phyloP scores from a whole-genome alignment of 2,888 invertebrate genomes.

The Cacoxenus indagator region DNA sequence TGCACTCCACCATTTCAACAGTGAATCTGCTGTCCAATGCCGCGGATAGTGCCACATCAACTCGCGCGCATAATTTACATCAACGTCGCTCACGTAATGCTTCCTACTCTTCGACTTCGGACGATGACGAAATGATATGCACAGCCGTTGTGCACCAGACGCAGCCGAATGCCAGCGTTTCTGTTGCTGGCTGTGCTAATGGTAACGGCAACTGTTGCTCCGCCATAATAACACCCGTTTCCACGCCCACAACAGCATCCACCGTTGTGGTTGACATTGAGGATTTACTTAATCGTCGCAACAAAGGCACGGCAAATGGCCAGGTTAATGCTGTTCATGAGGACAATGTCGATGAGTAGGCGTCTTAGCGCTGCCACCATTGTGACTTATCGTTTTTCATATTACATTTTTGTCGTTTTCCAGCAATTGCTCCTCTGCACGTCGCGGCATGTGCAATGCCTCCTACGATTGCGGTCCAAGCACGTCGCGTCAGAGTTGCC shows the following conservation, averaged over 20 bases:
- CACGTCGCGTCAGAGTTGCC: constrained; percentile 72
- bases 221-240: constrained; percentile 36
- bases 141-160: constrained; percentile 39
- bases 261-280: constrained; percentile 76
- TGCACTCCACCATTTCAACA: constrained; percentile 67
- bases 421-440: constrained; percentile 39
- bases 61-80: constrained; percentile 37
- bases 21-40: constrained; percentile 63
- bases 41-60: constrained; percentile 38
- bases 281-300: constrained; percentile 72
- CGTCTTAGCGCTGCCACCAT: background rate
- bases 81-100: constrained; percentile 54
- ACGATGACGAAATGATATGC: constrained; percentile 65
- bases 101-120: constrained; percentile 67
- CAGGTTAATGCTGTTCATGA: constrained; percentile 31
- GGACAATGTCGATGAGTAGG: constrained; percentile 37
- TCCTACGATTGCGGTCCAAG: constrained; percentile 73
- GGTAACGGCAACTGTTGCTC: constrained; percentile 66
- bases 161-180: constrained; percentile 21
- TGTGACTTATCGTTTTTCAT: background rate
- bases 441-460: constrained; percentile 70
- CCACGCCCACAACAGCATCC: constrained; percentile 55
- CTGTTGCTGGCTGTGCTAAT: constrained; percentile 52
- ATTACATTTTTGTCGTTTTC: background rate
- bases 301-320: constrained; percentile 32